Conservation (phyloP, 2,797 vertebrate species). For the Echiichthys vipera region DNA sequence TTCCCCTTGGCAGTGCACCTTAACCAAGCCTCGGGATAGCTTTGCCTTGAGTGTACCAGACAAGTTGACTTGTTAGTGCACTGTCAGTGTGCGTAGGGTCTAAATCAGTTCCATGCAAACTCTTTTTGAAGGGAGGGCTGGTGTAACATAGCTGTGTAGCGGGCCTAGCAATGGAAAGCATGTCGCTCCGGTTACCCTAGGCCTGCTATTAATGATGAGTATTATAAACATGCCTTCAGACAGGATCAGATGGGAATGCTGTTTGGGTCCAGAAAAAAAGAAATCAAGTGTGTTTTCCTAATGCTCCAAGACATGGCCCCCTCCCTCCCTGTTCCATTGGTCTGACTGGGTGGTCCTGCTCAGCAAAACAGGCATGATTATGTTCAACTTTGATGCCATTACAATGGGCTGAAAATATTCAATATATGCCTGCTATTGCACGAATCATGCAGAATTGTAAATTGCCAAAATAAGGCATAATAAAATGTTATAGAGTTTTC, state of each 20-base stretch:
- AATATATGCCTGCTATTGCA: conserved; percentile 72
- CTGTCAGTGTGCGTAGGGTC: conserved; percentile 68
- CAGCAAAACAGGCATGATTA: conserved; percentile 77
- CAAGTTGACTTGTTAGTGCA: conserved; percentile 71
- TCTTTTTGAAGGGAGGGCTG: conserved; percentile 54
- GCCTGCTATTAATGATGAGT: conserved; percentile 86
- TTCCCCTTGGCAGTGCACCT: conserved; percentile 1
- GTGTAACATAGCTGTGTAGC: conserved; percentile 66
- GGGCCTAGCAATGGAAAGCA: conserved; percentile 72
- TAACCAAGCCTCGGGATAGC: conserved; percentile 25
- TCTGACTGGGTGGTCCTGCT: conserved; percentile 84
- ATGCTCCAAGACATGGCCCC: conserved; percentile 81
- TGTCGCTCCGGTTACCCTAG: conserved; percentile 76
- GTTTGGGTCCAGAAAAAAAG: conserved; percentile 84
- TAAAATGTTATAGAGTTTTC: conserved; percentile 79
- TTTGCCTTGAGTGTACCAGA: conserved; percentile 60
- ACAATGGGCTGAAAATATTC: conserved; percentile 79
- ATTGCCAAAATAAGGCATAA: conserved; percentile 80
- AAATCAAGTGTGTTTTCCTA: conserved; percentile 83
- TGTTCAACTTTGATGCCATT: conserved; percentile 84
- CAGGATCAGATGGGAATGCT: conserved; percentile 84
- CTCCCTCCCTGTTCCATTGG: conserved; percentile 70
- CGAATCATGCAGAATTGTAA: conserved; percentile 71
- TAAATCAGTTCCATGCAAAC: conserved; percentile 77
- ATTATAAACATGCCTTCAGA: conserved; percentile 86